A percentile compares a stretch with the other conserved stretches of the same genome.
Evolutionary conservation across 2,888 invertebrate genomes (phyloP).

Genomic region (Cerceris ruficornis): DNA sequence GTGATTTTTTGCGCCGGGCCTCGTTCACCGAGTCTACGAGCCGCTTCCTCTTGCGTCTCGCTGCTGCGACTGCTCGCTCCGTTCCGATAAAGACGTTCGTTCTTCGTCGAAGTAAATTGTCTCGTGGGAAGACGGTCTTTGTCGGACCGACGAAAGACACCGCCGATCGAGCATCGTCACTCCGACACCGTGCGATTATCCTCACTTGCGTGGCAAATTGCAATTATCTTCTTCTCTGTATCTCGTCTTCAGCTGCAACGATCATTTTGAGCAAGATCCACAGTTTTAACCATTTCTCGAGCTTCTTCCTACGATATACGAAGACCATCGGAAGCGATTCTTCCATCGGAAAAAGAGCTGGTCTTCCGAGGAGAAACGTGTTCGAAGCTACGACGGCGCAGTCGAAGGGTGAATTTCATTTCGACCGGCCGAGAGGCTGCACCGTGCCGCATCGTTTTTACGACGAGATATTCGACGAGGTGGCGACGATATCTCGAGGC

Average conservation of each 20-base stretch:
- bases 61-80: background rate
- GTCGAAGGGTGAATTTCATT: background rate
- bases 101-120: slow-evolving; percentile 8
- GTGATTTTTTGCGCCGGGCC: background rate
- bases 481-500: slow-evolving; percentile 68
- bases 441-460: background rate
- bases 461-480: slow-evolving; percentile 36
- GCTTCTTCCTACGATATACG: too few relatives aligned
- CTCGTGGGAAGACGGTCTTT: too few relatives aligned
- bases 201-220: too few relatives aligned
- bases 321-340: background rate
- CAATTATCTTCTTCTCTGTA: too few relatives aligned
- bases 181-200: too few relatives aligned
- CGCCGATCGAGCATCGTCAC: too few relatives aligned
- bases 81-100: background rate
- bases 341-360: background rate
- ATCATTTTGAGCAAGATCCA: too few relatives aligned
- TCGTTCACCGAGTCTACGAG: slow-evolving; percentile 15
- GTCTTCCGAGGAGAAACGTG: too few relatives aligned
- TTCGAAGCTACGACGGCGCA: background rate
- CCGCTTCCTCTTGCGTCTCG: slow-evolving; percentile 6
- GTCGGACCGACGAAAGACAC: too few relatives aligned
- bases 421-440: background rate
- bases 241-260: too few relatives aligned
- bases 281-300: too few relatives aligned